Conservation (phyloP, 2,888 invertebrate species). For the Zygogramma bicolorata region DNA sequence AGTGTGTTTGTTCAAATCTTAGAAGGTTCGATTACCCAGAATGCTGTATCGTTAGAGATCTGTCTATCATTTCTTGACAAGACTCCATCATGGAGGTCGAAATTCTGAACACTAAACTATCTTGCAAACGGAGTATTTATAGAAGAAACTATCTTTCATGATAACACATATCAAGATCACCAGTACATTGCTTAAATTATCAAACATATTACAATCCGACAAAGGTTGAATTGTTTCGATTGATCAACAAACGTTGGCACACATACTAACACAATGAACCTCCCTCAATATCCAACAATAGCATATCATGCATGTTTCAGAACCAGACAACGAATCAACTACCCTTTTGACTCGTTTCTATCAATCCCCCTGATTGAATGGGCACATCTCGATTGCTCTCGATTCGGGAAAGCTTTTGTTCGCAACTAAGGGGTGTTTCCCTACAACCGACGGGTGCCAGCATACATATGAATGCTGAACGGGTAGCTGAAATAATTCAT, state of each 20-base stretch:
- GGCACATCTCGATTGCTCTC: conserved; percentile 1
- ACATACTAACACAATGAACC: neutral
- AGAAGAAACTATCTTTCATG: too few species aligned
- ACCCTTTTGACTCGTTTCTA: neutral
- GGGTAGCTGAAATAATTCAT: conserved; percentile 3
- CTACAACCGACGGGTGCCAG: neutral
- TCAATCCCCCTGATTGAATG: conserved; percentile 2
- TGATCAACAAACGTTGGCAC: neutral
- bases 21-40: too few species aligned
- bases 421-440: neutral
- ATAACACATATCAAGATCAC: too few species aligned
- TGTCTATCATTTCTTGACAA: too few species aligned
- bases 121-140: too few species aligned
- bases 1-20: too few species aligned
- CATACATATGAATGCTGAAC: conserved; percentile 1
- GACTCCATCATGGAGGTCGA: too few species aligned
- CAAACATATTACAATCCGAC: neutral
- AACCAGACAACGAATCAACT: neutral
- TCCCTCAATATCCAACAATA: neutral
- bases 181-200: too few species aligned
- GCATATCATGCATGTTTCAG: neutral
- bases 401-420: conserved; percentile 1
- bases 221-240: neutral
- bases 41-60: too few species aligned
- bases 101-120: too few species aligned